These are phyloP conservation scores for Rhincodon typus DNA, from an alignment of 2,797 vertebrate genomes.

Conservation along the genomic window DNA sequence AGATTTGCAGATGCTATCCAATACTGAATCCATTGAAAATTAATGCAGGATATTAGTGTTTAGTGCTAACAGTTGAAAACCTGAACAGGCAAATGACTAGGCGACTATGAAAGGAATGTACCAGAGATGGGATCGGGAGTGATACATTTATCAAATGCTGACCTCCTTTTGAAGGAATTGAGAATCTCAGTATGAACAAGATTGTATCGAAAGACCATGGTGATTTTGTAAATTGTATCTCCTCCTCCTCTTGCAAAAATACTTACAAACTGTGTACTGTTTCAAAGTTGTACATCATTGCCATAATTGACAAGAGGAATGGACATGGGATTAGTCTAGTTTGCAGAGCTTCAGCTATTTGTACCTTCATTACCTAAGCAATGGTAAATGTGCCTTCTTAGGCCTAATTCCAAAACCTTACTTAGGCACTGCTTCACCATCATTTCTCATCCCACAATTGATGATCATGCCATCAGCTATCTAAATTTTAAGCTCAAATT, in stretches of 20 bases:
- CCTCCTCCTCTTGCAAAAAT: not conserved
- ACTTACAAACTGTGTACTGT: not conserved
- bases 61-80: not conserved
- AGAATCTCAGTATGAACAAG: not conserved
- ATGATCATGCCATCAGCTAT: not conserved
- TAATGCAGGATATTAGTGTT: not conserved
- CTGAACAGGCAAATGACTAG: not conserved
- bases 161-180: not conserved
- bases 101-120: not conserved
- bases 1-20: not conserved
- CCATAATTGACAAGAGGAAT: not conserved
- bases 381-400: not conserved
- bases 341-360: not conserved
- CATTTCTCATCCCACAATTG: too few species aligned
- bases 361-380: not conserved
- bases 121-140: not conserved
- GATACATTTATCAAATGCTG: not conserved
- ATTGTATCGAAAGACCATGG: not conserved
- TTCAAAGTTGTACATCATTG: not conserved
- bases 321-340: not conserved
- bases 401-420: not conserved
- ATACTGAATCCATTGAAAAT: not conserved
- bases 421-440: not conserved
- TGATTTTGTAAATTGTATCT: not conserved
- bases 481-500: not conserved